These are phyloP conservation scores for Palaemon carinicauda DNA, from an alignment of 1,140 invertebrate species.

Conservation along the genomic window DNA sequence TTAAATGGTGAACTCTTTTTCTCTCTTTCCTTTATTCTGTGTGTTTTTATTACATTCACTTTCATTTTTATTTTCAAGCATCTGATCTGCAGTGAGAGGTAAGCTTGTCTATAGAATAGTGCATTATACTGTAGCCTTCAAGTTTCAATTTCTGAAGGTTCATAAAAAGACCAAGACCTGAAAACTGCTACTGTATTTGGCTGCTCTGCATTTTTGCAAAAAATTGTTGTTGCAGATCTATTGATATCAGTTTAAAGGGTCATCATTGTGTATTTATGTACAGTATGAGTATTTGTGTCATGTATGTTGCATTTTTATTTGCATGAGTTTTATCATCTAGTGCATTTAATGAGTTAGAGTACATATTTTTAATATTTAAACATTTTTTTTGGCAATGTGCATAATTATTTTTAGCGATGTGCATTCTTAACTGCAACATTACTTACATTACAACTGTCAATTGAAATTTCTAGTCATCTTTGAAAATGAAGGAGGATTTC, in stretches of 20 bases:
- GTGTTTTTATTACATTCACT: background rate
- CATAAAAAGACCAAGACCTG: no score
- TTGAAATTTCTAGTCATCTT: conserved; percentile 21
- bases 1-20: conserved; percentile 13
- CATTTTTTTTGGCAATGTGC: background rate
- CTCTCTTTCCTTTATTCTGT: conserved; percentile 22
- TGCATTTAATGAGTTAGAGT: background rate
- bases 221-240: no score
- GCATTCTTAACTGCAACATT: background rate
- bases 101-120: conserved; percentile 12
- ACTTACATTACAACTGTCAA: background rate
- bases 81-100: conserved; percentile 42
- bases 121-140: background rate
- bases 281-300: no score
- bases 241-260: no score
- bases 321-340: no score
- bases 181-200: no score
- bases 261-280: no score
- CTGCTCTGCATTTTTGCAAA: no score
- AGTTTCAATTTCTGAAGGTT: no score
- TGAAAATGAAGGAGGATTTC: background rate
- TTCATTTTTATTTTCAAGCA: conserved; percentile 33
- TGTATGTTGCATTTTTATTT: no score
- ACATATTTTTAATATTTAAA: background rate
- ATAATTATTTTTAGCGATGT: background rate